A percentile compares a stretch with the other conserved stretches of the same genome.
Evolutionary conservation across 2,888 invertebrate genomes (phyloP).

Genomic region (Ophion obscuratus): DNA sequence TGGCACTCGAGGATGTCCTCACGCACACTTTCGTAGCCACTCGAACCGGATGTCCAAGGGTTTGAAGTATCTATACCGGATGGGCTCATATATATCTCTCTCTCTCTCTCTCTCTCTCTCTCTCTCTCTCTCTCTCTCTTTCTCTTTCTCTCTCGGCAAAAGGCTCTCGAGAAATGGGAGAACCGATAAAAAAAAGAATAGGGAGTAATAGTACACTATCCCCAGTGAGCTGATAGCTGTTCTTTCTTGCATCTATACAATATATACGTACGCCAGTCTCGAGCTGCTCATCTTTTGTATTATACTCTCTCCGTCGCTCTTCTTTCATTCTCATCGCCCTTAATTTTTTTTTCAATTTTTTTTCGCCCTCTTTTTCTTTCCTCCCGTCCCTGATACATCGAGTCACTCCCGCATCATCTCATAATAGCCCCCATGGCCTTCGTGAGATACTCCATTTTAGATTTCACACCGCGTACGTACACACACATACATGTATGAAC

Average conservation of each 20-base stretch:
- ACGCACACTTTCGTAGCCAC: slow-evolving; percentile 13
- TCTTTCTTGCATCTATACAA: slow-evolving; percentile 48
- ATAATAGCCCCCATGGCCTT: slow-evolving; percentile 23
- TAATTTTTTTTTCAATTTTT: slow-evolving; percentile 26
- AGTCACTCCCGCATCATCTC: slow-evolving; percentile 22
- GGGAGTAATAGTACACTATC: slow-evolving; percentile 60
- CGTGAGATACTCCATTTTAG: slow-evolving; percentile 36
- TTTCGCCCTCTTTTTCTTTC: not conserved
- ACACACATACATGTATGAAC: not conserved
- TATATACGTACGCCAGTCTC: slow-evolving; percentile 28
- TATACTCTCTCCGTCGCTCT: slow-evolving; percentile 51
- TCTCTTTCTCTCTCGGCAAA: slow-evolving; percentile 21
- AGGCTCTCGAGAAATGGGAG: slow-evolving; percentile 53
- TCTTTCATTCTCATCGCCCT: slow-evolving; percentile 47
- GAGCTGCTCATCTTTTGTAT: slow-evolving; percentile 67
- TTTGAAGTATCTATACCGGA: slow-evolving; percentile 52
- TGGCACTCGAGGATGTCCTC: slow-evolving; percentile 63
- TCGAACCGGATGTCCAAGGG: slow-evolving; percentile 62
- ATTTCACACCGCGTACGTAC: not conserved
- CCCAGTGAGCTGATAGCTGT: slow-evolving; percentile 49
- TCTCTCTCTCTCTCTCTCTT: slow-evolving; percentile 14
- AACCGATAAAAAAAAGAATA: slow-evolving; percentile 52
- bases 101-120: slow-evolving; percentile 6
- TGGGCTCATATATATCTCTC: slow-evolving; percentile 30
- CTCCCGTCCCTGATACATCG: slow-evolving; percentile 14